A percentile compares a stretch with the other conserved stretches of the same genome.
Conservation (phyloP, 1,140 invertebrate genomes). For the Drosophila lini region DNA sequence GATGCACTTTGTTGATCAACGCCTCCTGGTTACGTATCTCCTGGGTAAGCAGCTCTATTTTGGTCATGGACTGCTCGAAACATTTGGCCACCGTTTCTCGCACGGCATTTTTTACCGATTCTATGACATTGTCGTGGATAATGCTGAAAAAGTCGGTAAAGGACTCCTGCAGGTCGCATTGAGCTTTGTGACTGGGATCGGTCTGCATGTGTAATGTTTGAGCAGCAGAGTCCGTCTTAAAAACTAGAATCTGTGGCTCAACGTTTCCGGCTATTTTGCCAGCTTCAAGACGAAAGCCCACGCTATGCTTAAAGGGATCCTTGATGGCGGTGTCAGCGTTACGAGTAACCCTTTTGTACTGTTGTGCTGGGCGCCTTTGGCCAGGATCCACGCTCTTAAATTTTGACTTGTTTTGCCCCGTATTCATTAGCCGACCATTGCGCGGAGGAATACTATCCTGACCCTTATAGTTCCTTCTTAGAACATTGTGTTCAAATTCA, state of each 20-base stretch:
- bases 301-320: not conserved
- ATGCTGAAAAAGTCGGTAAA: constrained; percentile 65
- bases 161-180: constrained; percentile 48
- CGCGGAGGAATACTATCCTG: not conserved
- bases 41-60: constrained; percentile 32
- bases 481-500: constrained; percentile 39
- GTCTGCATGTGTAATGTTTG: not conserved
- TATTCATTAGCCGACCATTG: not conserved
- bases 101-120: constrained; percentile 54
- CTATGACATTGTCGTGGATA: constrained; percentile 63
- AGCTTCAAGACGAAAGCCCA: constrained; percentile 34
- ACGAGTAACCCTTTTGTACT: not conserved
- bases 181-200: constrained; percentile 3
- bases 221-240: too few species aligned
- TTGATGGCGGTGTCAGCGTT: not conserved
- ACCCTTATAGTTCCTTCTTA: constrained; percentile 10
- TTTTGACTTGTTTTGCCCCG: not conserved
- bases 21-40: constrained; percentile 38
- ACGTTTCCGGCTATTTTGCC: not conserved
- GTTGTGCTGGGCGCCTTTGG: not conserved
- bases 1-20: constrained; percentile 34
- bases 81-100: constrained; percentile 48
- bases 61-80: constrained; percentile 38
- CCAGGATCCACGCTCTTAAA: not conserved
- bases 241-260: not conserved